Base-by-base conservation (phyloP, 2,113 vertebrate species). In the Apaloderma vittatum region DNA sequence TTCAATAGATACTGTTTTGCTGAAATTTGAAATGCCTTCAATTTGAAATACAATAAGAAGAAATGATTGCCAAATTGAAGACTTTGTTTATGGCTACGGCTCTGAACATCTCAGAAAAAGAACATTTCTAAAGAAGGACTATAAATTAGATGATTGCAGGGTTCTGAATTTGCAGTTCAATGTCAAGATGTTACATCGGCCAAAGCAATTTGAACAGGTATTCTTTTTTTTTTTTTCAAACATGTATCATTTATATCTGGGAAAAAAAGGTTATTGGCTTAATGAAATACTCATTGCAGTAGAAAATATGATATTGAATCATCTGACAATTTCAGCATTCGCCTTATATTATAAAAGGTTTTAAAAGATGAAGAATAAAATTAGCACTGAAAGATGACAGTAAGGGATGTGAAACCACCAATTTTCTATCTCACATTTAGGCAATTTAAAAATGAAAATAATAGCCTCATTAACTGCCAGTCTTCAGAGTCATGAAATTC, bases 401-500 rank as follows among this genome's bases (percentile, higher is more conserved):
- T 55, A 85, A 85, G 71, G 29, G 27, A 70, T 74, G 40, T 90
- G 95, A 96, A 92, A 93, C 55, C 52, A 97, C 49, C 49, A 74
- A 93, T 96, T 93, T 95, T 93, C 81, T 73, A 36, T 51, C 46
- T 26, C 57, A 59, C 54, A 78, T 72, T 49, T 86, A n/a, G 29
- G 45, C 36, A 57, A 90, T 97, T 96, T 92, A 85, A 96, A 97
- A 96, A 96, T 92, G 83, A 95, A 97, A 97, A 97, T 97, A 97
- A 97, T 96, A 91, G 37, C 59, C 91, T 97, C 88, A 92, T 97
- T 98, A 97, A 81, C 91, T 52, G 27, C 95, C 83, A 76, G 19
- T 96, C 62, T 93, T 90, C 49, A 88, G 91, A 92, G 66, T 73
- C 74, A 84, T 96, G 94, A 97, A 95, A 96, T 96, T 96, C 89